Conservation (phyloP, 1,140 invertebrate species). For the Conopomorpha cramerella region DNA sequence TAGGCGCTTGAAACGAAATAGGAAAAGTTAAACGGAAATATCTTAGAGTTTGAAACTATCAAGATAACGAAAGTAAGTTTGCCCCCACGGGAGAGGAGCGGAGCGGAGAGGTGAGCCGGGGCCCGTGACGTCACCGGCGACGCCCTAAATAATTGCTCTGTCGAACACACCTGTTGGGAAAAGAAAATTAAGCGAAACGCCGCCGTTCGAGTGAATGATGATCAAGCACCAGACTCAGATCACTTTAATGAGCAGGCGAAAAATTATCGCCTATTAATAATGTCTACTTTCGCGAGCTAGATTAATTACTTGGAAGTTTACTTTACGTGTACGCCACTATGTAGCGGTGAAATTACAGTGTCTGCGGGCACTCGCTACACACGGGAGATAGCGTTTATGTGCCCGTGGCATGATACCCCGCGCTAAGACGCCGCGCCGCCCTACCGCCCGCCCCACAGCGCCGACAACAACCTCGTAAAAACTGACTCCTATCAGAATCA, state of each 20-base stretch:
- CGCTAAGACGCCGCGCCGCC: slow-evolving; percentile 23
- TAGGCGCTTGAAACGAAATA: slow-evolving; percentile 16
- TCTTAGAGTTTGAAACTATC: slow-evolving; percentile 30
- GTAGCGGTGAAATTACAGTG: neutral
- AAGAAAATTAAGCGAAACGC: slow-evolving; percentile 61
- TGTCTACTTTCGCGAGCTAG: no score
- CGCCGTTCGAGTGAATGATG: slow-evolving; percentile 60
- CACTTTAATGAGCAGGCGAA: slow-evolving; percentile 54
- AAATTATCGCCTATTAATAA: slow-evolving; percentile 50
- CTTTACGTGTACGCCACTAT: no score
- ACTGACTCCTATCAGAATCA: slow-evolving; percentile 28
- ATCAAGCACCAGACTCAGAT: slow-evolving; percentile 45
- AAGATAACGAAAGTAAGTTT: slow-evolving; percentile 32
- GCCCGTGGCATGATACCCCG: slow-evolving; percentile 31
- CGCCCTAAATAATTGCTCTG: slow-evolving; percentile 60
- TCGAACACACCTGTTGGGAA: slow-evolving; percentile 57
- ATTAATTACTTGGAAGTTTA: no score
- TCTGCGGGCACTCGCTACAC: slow-evolving; percentile 14
- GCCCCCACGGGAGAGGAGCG: slow-evolving; percentile 23
- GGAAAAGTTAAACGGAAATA: slow-evolving; percentile 22
- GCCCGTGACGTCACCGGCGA: slow-evolving; percentile 41
- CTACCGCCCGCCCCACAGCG: slow-evolving; percentile 19
- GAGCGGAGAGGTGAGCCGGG: slow-evolving; percentile 10
- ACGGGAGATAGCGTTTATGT: slow-evolving; percentile 28
- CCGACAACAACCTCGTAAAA: slow-evolving; percentile 30